phyloP scores from a whole-genome alignment of 2,797 vertebrate species.

The Hipposideros larvatus region DNA sequence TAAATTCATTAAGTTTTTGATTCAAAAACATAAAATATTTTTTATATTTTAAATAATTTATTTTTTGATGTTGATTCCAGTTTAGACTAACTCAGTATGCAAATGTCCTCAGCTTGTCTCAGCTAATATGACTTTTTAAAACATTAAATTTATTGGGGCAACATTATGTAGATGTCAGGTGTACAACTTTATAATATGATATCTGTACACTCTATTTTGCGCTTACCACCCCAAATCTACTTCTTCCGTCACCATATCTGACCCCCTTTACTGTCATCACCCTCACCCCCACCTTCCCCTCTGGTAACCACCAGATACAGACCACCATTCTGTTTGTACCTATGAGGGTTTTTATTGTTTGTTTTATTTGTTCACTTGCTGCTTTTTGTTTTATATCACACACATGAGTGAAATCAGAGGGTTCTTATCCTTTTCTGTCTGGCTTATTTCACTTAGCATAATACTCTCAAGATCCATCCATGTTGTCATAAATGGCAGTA shows the following conservation, averaged over 20 bases:
- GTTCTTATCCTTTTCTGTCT: neutral
- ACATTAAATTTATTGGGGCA: neutral
- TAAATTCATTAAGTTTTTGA: neutral
- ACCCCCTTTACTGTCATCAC: neutral
- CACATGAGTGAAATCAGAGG: neutral
- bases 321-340: neutral
- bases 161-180: neutral
- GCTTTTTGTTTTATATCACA: neutral
- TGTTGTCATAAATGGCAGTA: neutral
- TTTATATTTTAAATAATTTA: constrained; percentile 38
- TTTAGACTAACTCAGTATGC: neutral
- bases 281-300: neutral
- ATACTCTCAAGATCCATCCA: neutral
- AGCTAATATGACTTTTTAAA: neutral
- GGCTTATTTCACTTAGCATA: neutral
- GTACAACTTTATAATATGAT: too few relatives aligned
- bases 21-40: constrained; percentile 8
- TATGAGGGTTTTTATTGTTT: neutral
- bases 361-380: neutral
- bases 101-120: constrained; percentile 24
- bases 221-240: neutral
- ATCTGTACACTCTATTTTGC: too few relatives aligned
- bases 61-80: constrained; percentile 14
- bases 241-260: neutral
- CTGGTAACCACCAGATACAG: neutral